phyloP scores from a whole-genome alignment of 2,113 vertebrate species.

The Tonatia bakeri region DNA sequence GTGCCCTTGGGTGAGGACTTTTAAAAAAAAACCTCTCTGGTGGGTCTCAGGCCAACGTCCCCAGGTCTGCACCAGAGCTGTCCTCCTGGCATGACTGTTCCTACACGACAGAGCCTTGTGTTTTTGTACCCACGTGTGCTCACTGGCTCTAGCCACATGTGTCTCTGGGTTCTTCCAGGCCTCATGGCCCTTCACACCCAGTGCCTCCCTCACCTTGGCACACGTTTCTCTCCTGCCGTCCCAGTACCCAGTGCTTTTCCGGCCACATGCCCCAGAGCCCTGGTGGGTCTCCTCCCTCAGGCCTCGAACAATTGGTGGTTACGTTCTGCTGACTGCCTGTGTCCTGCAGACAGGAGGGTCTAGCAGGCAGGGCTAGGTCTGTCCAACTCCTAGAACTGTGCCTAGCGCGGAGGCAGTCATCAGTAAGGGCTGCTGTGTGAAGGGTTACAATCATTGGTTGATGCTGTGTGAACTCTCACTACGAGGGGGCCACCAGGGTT shows the following conservation, averaged over 20 bases:
- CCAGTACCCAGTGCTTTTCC: background rate
- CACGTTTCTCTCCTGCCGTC: background rate
- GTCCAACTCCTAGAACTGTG: background rate
- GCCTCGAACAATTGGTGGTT: background rate
- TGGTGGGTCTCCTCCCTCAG: background rate
- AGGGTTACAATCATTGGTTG: too few species aligned
- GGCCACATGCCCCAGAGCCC: background rate
- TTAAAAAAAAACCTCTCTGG: background rate
- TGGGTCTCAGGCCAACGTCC: background rate
- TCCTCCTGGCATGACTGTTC: rapidly evolving
- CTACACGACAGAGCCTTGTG: background rate
- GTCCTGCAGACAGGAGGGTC: background rate
- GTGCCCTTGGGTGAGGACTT: too few species aligned
- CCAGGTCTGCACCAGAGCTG: background rate
- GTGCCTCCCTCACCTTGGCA: background rate
- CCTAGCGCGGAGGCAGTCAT: background rate
- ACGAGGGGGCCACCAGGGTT: background rate
- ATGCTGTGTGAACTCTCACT: background rate
- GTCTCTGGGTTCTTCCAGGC: background rate
- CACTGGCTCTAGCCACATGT: background rate
- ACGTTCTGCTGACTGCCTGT: background rate
- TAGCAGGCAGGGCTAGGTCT: background rate
- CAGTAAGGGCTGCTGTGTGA: background rate
- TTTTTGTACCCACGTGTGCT: background rate
- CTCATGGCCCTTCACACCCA: background rate